phyloP scores from a whole-genome alignment of 2,797 vertebrate genomes.

The Ceyx erithaca region DNA sequence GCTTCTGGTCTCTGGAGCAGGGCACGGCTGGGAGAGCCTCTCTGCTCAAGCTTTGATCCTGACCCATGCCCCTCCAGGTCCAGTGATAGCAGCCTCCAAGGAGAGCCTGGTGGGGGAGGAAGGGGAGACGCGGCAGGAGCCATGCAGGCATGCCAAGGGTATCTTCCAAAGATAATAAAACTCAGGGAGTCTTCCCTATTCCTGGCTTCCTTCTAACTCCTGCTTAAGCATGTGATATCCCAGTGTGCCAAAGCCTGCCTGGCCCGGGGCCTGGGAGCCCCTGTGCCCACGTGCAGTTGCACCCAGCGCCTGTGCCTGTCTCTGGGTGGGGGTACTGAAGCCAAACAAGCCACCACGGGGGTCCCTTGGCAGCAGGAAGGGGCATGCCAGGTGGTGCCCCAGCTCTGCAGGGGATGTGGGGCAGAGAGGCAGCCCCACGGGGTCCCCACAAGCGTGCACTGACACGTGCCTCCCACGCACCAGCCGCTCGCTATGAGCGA shows the following conservation, averaged over 20 bases:
- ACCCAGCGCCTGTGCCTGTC: fast-evolving
- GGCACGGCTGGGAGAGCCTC: not conserved
- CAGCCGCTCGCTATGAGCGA: fast-evolving
- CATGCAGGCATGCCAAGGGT: fast-evolving
- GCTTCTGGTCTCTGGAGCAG: not conserved
- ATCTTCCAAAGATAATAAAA: slow-evolving; percentile 37
- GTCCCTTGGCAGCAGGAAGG: not conserved
- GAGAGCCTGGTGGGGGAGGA: not conserved
- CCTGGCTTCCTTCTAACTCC: not conserved
- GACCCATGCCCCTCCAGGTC: not conserved
- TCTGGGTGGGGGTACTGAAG: fast-evolving
- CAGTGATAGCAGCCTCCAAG: fast-evolving
- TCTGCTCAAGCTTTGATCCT: not conserved
- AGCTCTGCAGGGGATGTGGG: not conserved
- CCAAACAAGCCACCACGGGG: fast-evolving
- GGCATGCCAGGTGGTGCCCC: not conserved
- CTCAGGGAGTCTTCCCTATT: not conserved
- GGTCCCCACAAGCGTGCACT: not conserved
- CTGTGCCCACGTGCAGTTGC: fast-evolving
- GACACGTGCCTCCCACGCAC: fast-evolving
- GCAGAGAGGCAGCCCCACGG: fast-evolving
- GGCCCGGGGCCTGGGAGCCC: not conserved
- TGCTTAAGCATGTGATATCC: not conserved
- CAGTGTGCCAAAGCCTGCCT: not conserved
- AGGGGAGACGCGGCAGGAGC: not conserved